A percentile compares a stretch with the other conserved stretches of the same genome.
Conservation (phyloP, 2,113 vertebrate genomes). For the Penelope pileata region DNA sequence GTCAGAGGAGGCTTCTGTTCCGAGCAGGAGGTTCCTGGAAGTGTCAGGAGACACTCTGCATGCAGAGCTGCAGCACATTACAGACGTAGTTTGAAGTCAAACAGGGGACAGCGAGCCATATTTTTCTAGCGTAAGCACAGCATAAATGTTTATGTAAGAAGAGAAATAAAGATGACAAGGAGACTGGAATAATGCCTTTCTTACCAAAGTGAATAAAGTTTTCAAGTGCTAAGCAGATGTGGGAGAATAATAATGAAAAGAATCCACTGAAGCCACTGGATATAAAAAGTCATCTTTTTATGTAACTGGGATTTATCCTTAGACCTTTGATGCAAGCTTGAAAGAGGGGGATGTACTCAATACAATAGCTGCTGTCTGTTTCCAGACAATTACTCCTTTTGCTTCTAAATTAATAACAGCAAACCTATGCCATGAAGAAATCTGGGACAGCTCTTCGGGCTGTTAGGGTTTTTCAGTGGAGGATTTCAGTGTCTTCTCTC, state of each 20-base stretch:
- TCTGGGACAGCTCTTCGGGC: neutral
- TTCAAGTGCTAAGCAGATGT: neutral
- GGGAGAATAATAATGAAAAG: neutral
- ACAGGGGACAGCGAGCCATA: neutral
- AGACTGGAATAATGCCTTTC: neutral
- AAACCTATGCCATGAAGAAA: neutral
- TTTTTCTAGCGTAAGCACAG: neutral
- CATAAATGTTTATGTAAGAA: neutral
- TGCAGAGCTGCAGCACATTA: neutral
- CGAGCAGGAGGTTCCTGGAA: neutral
- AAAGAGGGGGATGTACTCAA: neutral
- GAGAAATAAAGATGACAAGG: neutral
- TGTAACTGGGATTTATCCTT: neutral
- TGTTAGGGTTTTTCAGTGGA: neutral
- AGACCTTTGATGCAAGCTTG: neutral
- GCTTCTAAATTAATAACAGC: neutral
- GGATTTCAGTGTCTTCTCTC: neutral
- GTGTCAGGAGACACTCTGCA: neutral
- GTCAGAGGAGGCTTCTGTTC: slow-evolving; percentile 5
- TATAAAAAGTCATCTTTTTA: neutral
- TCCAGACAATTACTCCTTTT: neutral
- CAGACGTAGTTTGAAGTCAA: neutral
- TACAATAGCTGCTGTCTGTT: neutral
- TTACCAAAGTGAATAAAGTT: neutral
- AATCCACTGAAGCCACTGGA: neutral